Evolutionary conservation across 2,888 invertebrate genomes (phyloP).

Genomic region (Aphodius sticticus): DNA sequence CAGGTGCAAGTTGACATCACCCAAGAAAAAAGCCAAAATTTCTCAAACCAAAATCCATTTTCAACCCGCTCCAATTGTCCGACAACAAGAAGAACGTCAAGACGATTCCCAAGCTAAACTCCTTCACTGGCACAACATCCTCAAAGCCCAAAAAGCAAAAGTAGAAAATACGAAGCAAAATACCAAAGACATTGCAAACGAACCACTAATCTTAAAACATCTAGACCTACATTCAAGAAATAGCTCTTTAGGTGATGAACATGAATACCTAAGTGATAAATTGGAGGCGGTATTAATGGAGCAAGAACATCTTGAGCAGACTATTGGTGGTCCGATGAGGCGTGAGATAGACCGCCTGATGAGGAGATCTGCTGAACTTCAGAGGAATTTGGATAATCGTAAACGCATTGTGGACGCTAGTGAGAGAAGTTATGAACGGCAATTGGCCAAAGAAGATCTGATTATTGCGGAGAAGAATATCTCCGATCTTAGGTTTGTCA

Average conservation of each 20-base stretch:
- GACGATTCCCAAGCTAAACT: too few relatives aligned
- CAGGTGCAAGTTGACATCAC: too few relatives aligned
- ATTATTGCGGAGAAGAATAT: not conserved
- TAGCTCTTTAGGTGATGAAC: not conserved
- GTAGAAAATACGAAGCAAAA: not conserved
- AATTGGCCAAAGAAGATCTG: not conserved
- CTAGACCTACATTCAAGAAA: not conserved
- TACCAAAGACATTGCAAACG: not conserved
- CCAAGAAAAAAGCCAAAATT: too few relatives aligned
- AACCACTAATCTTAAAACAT: not conserved
- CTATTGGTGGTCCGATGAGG: conserved; percentile 16
- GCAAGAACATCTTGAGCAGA: not conserved
- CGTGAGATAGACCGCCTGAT: not conserved
- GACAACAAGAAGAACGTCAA: too few relatives aligned
- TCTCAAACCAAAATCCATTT: too few relatives aligned
- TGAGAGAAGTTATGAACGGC: not conserved
- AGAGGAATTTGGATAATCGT: not conserved
- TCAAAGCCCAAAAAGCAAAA: too few relatives aligned
- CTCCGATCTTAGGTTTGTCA: conserved; percentile 10
- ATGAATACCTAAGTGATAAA: conserved; percentile 9
- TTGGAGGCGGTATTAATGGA: conserved; percentile 13
- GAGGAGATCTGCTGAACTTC: not conserved
- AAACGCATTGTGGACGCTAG: not conserved
- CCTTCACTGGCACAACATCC: not conserved
- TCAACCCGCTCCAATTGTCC: too few relatives aligned